Conservation (phyloP, 2,113 vertebrate species). For the Stomatorhinus ivindoensis region DNA sequence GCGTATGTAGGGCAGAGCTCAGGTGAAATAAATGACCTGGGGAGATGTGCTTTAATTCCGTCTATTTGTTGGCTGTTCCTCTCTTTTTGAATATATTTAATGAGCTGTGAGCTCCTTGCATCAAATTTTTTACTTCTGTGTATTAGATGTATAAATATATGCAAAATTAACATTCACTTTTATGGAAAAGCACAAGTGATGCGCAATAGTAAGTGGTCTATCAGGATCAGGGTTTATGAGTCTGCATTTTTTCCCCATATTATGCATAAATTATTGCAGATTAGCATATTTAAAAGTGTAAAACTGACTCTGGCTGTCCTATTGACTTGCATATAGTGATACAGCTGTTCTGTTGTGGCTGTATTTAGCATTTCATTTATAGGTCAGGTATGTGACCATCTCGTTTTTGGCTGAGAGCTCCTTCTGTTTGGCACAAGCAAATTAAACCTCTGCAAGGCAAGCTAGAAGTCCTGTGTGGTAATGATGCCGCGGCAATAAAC, state of each 20-base stretch:
- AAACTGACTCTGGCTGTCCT: not conserved
- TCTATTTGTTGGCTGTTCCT: not conserved
- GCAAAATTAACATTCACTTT: not conserved
- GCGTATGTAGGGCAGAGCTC: not conserved
- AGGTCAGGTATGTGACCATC: not conserved
- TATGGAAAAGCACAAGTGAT: not conserved
- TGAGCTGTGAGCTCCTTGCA: not conserved
- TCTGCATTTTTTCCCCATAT: not conserved
- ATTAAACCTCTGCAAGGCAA: not conserved
- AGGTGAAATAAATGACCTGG: conserved; percentile 9
- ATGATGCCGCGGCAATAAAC: not conserved
- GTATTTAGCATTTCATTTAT: not conserved
- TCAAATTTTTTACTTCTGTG: not conserved
- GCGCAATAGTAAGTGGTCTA: not conserved
- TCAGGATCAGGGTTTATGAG: not conserved
- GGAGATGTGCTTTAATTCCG: not conserved
- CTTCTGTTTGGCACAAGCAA: not conserved
- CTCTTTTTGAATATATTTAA: not conserved
- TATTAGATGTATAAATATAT: not conserved
- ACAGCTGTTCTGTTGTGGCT: not conserved
- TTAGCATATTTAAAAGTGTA: not conserved
- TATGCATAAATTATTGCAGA: not conserved
- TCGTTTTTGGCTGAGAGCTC: not conserved
- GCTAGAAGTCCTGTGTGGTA: not conserved
- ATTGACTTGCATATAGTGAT: not conserved